Conservation (phyloP, 1,140 invertebrate species). For the Aplysia californica region DNA sequence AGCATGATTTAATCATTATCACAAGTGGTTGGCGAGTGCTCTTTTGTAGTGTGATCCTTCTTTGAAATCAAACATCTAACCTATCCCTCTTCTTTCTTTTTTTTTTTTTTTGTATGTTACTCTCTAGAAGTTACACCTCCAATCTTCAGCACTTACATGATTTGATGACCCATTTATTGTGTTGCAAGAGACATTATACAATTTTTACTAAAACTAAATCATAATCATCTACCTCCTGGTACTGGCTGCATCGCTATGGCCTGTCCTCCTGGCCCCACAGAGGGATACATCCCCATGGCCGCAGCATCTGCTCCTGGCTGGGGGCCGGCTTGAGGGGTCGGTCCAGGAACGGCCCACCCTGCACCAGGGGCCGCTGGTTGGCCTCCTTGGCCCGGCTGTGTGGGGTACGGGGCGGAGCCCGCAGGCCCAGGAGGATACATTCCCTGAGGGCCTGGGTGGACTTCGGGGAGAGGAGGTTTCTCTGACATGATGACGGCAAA, state of each 20-base stretch:
- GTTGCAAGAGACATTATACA: neutral
- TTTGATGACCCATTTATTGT: neutral
- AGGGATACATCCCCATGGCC: neutral
- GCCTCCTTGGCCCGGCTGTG: neutral
- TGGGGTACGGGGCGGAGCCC: neutral
- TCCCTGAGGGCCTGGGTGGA: conserved; percentile 1
- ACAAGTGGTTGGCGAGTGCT: too few relatives aligned
- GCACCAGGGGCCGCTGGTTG: neutral
- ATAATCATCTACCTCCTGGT: conserved; percentile 29
- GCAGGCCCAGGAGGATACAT: neutral
- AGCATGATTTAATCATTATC: too few relatives aligned
- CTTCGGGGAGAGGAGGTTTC: conserved; percentile 20
- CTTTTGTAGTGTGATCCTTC: too few relatives aligned
- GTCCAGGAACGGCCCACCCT: neutral
- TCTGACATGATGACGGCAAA: conserved; percentile 12
- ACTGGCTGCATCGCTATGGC: neutral
- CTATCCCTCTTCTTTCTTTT: neutral
- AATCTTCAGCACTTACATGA: neutral
- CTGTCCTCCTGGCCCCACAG: neutral
- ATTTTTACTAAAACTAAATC: neutral
- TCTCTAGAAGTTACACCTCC: neutral
- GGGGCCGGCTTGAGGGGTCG: neutral
- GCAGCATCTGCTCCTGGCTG: conserved; percentile 1
- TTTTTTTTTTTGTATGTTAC: neutral
- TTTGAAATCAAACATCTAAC: too few relatives aligned